These are phyloP conservation scores for Albula glossodonta DNA, from an alignment of 2,113 vertebrate species.

Conservation along the genomic window DNA sequence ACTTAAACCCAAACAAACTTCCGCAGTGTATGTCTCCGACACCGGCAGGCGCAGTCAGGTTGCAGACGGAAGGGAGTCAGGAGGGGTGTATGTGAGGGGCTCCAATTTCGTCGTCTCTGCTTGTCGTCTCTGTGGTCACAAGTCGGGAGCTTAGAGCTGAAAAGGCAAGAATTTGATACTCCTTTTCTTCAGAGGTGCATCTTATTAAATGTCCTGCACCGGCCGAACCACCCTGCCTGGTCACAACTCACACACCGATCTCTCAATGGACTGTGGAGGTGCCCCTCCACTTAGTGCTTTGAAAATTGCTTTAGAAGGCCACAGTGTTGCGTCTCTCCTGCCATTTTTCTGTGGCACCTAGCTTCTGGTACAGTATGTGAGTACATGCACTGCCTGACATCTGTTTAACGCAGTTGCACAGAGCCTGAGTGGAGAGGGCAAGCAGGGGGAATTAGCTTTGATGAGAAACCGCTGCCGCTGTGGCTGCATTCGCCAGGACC, in stretches of 20 bases:
- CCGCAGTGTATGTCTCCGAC: not conserved
- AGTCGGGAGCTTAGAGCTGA: not conserved
- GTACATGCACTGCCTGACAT: conserved; percentile 52
- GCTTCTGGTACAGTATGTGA: too few relatives aligned
- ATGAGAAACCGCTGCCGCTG: conserved; percentile 59
- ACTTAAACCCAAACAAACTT: not conserved
- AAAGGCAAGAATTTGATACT: not conserved
- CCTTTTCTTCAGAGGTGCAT: not conserved
- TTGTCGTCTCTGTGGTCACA: not conserved
- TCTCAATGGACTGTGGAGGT: too few relatives aligned
- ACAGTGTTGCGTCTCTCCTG: too few relatives aligned
- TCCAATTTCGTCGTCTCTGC: not conserved
- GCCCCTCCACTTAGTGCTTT: too few relatives aligned
- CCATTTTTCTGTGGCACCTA: not conserved
- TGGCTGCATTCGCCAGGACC: conserved; percentile 44
- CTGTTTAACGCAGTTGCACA: conserved; percentile 66
- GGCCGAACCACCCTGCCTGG: too few relatives aligned
- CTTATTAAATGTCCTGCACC: too few relatives aligned
- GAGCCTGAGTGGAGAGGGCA: conserved; percentile 52
- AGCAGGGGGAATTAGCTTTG: conserved; percentile 54
- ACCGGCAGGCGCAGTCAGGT: not conserved
- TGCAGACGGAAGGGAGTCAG: not conserved
- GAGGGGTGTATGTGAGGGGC: too few relatives aligned
- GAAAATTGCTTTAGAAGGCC: too few relatives aligned
- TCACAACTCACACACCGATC: not conserved